Evolutionary conservation across 2,113 vertebrate genomes (phyloP).

Genomic region (Paratilapia polleni): DNA sequence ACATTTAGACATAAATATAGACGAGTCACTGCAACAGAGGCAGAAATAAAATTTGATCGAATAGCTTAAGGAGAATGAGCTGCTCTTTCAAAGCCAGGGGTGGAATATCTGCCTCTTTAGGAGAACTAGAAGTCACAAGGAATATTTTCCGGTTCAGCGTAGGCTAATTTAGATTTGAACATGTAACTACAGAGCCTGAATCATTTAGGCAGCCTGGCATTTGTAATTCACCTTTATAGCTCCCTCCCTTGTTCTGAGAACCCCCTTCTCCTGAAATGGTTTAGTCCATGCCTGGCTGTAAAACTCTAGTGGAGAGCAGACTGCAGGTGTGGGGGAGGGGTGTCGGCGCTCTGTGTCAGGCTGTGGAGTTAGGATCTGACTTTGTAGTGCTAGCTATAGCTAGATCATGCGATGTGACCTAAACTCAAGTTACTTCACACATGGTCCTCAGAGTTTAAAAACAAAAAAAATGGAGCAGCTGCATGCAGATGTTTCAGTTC

Average conservation of each 20-base stretch:
- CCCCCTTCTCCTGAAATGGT: slow-evolving; percentile 68
- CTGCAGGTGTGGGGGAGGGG: slow-evolving; percentile 74
- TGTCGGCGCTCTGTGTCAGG: slow-evolving; percentile 36
- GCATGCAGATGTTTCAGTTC: not conserved
- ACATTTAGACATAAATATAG: too few relatives aligned
- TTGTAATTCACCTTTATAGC: slow-evolving; percentile 19
- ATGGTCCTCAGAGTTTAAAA: not conserved
- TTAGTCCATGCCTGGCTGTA: slow-evolving; percentile 63
- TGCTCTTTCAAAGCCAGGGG: not conserved
- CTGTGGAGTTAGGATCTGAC: slow-evolving; percentile 34
- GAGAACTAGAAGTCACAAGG: not conserved
- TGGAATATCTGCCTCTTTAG: not conserved
- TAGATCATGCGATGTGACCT: slow-evolving; percentile 8
- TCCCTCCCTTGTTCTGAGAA: slow-evolving; percentile 27
- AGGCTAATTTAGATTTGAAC: not conserved
- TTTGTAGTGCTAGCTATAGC: slow-evolving; percentile 64
- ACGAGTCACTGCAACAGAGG: not conserved
- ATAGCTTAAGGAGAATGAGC: not conserved
- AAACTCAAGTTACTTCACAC: slow-evolving; percentile 1
- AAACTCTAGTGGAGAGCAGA: slow-evolving; percentile 57
- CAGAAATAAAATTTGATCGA: slow-evolving; percentile 2
- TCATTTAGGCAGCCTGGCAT: not conserved
- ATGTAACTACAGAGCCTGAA: not conserved
- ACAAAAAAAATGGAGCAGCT: not conserved
- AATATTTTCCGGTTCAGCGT: not conserved